Conservation (phyloP, 1,140 invertebrate species). For the Nephila pilipes region DNA sequence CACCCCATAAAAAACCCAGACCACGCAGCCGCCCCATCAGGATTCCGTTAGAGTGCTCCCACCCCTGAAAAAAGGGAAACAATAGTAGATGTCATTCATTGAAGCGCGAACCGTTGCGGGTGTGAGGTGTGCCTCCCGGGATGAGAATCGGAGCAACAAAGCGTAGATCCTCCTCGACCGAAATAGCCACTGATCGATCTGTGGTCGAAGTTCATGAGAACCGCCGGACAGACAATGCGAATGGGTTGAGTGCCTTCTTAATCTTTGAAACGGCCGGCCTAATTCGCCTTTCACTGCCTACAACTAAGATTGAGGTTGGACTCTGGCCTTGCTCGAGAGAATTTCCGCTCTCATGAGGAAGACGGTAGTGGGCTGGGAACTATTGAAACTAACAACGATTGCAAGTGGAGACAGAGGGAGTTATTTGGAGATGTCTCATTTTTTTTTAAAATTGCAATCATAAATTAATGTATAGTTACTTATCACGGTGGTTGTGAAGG, state of each 20-base stretch:
- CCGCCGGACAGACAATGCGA: conserved; percentile 12
- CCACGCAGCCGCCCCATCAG: no score
- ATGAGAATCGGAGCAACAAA: conserved; percentile 31
- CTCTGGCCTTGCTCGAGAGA: no score
- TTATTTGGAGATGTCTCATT: no score
- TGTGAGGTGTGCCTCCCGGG: conserved; percentile 21
- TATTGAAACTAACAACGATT: no score
- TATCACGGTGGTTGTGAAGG: no score
- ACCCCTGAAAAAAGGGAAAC: not conserved
- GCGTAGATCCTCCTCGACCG: conserved; percentile 17
- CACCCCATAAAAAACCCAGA: no score
- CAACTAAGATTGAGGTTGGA: no score
- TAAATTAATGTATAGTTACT: no score
- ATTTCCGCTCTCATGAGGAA: no score
- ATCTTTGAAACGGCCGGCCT: conserved; percentile 22
- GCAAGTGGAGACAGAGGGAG: no score
- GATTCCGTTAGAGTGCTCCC: not conserved
- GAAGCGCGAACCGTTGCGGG: conserved; percentile 2
- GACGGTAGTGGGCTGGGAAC: no score
- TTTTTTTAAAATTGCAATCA: no score
- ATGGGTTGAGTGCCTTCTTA: conserved; percentile 38
- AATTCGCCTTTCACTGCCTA: not conserved
- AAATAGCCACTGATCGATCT: conserved; percentile 39
- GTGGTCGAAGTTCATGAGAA: conserved; percentile 48
- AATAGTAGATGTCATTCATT: not conserved